Conservation (phyloP, 2,888 invertebrate species). For the Serripes groenlandicus region DNA sequence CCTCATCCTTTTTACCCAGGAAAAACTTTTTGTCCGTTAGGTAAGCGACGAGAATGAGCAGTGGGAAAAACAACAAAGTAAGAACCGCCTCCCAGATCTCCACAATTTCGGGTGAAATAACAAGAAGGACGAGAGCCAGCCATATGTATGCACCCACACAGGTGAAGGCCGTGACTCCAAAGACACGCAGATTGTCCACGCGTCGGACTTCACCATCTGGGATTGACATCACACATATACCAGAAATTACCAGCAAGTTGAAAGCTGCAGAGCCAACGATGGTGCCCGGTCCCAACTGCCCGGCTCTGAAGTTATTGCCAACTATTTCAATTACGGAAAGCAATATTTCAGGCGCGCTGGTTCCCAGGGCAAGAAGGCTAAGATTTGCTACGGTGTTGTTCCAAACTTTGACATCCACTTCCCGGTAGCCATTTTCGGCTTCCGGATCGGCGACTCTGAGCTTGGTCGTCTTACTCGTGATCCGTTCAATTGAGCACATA, state of each 20-base stretch:
- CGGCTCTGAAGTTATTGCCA: conserved; percentile 87
- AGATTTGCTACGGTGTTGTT: conserved; percentile 89
- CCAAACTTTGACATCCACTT: conserved; percentile 88
- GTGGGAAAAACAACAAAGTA: conserved; percentile 88
- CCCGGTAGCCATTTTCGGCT: conserved; percentile 81
- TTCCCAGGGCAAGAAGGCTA: conserved; percentile 88
- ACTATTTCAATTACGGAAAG: conserved; percentile 88
- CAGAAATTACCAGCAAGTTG: conserved; percentile 88
- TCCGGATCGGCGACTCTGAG: conserved; percentile 83
- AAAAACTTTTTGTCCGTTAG: conserved; percentile 87
- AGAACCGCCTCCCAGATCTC: conserved; percentile 89
- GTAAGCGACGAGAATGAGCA: conserved; percentile 88
- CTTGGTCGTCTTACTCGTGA: conserved; percentile 88
- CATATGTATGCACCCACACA: conserved; percentile 89
- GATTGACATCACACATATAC: conserved; percentile 88
- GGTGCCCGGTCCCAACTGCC: conserved; percentile 88
- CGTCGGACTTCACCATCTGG: conserved; percentile 86
- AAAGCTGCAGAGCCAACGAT: conserved; percentile 89
- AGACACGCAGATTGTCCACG: conserved; percentile 87
- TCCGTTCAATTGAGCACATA: conserved; percentile 89
- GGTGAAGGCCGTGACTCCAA: conserved; percentile 85
- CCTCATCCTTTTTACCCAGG: conserved; percentile 77
- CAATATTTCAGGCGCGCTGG: conserved; percentile 88
- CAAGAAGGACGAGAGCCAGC: conserved; percentile 88
- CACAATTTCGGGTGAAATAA: conserved; percentile 85